Evolutionary conservation across 2,888 invertebrate genomes (phyloP).

Genomic region (Nowickia ferox): DNA sequence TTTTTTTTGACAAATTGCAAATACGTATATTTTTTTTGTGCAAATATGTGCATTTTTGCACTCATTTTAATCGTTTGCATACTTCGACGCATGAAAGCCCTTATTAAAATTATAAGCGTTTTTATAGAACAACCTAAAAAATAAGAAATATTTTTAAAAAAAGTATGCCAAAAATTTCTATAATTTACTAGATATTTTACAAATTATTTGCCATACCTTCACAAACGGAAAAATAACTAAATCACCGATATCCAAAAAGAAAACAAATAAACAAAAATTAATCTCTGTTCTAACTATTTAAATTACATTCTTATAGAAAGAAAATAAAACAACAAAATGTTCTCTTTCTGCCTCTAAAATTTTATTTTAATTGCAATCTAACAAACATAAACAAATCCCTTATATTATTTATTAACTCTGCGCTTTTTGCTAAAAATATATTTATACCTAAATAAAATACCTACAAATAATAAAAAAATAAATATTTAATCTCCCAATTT

Average conservation of each 20-base stretch:
- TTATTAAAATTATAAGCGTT: too few species aligned
- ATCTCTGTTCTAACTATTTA: too few species aligned
- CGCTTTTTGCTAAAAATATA: conserved; percentile 47
- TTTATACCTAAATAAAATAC: conserved; percentile 34
- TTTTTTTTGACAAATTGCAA: too few species aligned
- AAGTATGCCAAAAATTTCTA: background rate
- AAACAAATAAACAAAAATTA: too few species aligned
- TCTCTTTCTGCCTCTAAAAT: background rate
- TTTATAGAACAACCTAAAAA: too few species aligned
- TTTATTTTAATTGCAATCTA: conserved; percentile 7
- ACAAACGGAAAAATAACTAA: background rate
- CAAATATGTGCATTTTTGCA: too few species aligned
- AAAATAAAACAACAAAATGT: background rate
- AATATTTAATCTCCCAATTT: conserved; percentile 64
- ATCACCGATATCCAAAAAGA: too few species aligned
- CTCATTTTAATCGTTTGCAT: too few species aligned
- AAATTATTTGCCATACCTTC: background rate
- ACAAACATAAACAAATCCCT: background rate
- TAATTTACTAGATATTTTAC: background rate
- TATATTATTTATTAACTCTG: conserved; percentile 26
- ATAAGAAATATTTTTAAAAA: background rate
- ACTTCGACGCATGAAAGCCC: too few species aligned
- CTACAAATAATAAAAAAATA: conserved; percentile 27
- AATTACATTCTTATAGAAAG: too few species aligned
- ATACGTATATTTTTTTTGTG: too few species aligned